A percentile compares a stretch with the other conserved stretches of the same genome.
Conservation (phyloP, 2,797 vertebrate species). For the Sphaeramia orbicularis region DNA sequence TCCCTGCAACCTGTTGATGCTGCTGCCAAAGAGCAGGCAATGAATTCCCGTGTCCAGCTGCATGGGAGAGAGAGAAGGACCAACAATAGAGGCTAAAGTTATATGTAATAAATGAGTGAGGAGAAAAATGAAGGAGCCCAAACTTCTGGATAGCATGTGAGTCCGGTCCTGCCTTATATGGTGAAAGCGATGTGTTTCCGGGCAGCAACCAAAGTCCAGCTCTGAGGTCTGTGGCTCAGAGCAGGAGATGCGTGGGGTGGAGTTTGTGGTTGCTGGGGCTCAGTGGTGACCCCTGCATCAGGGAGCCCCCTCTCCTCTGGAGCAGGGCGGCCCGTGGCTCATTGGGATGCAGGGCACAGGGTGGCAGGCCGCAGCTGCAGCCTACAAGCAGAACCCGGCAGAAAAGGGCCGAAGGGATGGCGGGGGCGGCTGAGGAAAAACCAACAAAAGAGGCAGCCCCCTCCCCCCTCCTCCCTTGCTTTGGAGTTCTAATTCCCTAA, state of each 20-base stretch:
- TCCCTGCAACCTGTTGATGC: constrained; percentile 87
- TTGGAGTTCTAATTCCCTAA: constrained; percentile 87
- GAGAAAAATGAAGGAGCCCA: constrained; percentile 44
- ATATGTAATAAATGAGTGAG: constrained; percentile 45
- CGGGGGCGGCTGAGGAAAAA: constrained; percentile 84
- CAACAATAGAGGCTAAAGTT: constrained; percentile 43
- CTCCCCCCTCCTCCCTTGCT: constrained; percentile 74
- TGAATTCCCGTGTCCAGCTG: constrained; percentile 79
- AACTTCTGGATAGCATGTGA: constrained; percentile 68
- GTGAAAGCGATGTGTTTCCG: constrained; percentile 24
- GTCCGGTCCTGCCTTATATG: constrained; percentile 61
- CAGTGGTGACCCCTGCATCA: constrained; percentile 81
- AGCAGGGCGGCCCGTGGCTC: constrained; percentile 77
- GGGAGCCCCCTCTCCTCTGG: constrained; percentile 80
- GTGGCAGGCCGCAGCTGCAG: constrained; percentile 89
- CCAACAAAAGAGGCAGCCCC: constrained; percentile 86
- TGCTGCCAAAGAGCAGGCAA: constrained; percentile 80
- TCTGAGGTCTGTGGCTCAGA: constrained; percentile 23
- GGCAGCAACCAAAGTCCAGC: constrained; percentile 38
- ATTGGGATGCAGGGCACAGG: constrained; percentile 91
- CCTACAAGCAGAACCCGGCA: constrained; percentile 83
- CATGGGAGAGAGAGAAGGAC: constrained; percentile 66
- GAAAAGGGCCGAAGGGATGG: constrained; percentile 85
- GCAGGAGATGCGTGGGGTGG: constrained; percentile 27
- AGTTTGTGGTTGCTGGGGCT: constrained; percentile 61